Evolutionary conservation across 2,888 invertebrate species (phyloP), one percentile per base, ranked within the genome.

Genomic region (Polyploca ridens): DNA sequence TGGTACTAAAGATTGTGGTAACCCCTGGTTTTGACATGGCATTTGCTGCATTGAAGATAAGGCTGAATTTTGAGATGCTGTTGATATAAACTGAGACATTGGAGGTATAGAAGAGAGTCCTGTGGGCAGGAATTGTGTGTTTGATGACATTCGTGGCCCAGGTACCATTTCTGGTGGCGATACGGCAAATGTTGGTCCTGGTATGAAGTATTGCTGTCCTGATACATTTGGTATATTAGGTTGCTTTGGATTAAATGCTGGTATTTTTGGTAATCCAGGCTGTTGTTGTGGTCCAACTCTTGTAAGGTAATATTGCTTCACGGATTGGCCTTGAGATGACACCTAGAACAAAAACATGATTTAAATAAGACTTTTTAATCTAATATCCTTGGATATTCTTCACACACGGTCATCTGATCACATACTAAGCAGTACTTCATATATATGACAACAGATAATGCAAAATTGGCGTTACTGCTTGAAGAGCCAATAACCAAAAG

Each of bases 221-320:
- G 54, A 8, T 8, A 49, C 6, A 64, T 27, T 61, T 16, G 61
- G 19, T 54, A 14, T 57, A 11, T 19, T 54, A 16, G 54, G 19
- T 54, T 54, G 54, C 3, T 19, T 54, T 54, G 54, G 54, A 19
- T 54, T 54, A 19, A 54, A 54, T 54, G 19, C 54, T 54, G 54
- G 54, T 19, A 54, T 54, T 54, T 54, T 16, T 19, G 54, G 0
- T 10, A 54, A 8, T 0, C 8, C 19, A 3, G 54, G 8, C 10
- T 54, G 54, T 54, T 2, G 8, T 54, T 54, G 54, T 10, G 54
- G 54, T 16, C 54, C 19, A 8, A 16, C 49, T 19, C 54, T 16
- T 16, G 54, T 54, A 0, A 54, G 54, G 3, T 19, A 7, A n/a
- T 54, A 54, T 8, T 54, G 54, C 19, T 54, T 54, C 10, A 54